These are phyloP conservation scores for Dolichomitus sp. DNA, from an alignment of 2,888 invertebrate species.

Conservation along the genomic window DNA sequence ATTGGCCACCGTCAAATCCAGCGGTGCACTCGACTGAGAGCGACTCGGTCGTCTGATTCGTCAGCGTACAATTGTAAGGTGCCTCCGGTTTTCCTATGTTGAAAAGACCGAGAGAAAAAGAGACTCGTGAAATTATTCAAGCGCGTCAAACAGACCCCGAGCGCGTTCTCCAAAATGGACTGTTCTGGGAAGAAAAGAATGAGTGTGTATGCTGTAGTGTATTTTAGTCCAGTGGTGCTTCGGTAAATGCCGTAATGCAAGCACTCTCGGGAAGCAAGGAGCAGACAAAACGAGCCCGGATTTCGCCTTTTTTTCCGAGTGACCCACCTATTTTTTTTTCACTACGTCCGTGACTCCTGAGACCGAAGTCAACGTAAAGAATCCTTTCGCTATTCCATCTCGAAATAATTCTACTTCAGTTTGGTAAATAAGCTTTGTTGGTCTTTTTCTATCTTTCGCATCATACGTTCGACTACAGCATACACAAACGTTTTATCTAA, in stretches of 20 bases:
- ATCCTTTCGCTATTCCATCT: not conserved
- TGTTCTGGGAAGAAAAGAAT: constrained; percentile 9
- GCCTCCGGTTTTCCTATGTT: constrained; percentile 91
- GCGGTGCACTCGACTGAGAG: constrained; percentile 91
- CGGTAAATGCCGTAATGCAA: constrained; percentile 13
- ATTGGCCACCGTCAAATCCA: constrained; percentile 93
- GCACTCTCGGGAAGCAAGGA: not conserved
- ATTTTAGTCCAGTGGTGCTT: constrained; percentile 6
- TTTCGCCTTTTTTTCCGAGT: not conserved
- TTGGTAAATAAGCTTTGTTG: not conserved
- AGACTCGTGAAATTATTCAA: constrained; percentile 58
- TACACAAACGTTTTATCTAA: not conserved
- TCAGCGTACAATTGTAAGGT: constrained; percentile 92
- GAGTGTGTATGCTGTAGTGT: not conserved
- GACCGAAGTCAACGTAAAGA: not conserved
- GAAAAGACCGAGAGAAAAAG: constrained; percentile 36
- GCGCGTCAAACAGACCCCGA: constrained; percentile 22
- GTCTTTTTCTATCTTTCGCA: not conserved
- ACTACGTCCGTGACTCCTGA: not conserved
- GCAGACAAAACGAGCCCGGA: constrained; percentile 1
- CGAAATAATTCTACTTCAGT: constrained; percentile 2
- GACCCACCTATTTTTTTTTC: not conserved
- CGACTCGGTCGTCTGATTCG: constrained; percentile 93
- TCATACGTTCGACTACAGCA: not conserved
- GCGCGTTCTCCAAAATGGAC: constrained; percentile 32